These are phyloP conservation scores for Steinernema hermaphroditum DNA, from an alignment of 2,888 invertebrate species.

Conservation along the genomic window DNA sequence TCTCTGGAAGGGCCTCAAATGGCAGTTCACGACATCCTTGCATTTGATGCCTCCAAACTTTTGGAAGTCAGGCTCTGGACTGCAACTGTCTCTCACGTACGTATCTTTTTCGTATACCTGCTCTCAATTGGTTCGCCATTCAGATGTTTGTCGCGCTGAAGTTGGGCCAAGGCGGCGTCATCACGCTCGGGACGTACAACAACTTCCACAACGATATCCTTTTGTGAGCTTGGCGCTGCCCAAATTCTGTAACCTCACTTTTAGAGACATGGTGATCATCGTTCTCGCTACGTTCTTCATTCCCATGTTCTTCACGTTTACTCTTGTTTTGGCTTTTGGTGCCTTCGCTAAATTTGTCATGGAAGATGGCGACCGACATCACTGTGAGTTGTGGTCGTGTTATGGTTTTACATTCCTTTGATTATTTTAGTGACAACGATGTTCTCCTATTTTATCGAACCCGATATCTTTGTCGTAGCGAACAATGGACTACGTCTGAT, in stretches of 20 bases:
- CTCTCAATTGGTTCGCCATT: background rate
- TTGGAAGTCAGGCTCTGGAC: background rate
- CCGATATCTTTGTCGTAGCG: background rate
- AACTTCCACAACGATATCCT: conserved; percentile 17
- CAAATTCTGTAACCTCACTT: background rate
- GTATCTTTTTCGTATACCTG: background rate
- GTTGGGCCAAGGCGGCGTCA: conserved; percentile 8
- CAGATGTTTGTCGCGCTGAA: background rate
- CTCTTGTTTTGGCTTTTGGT: background rate
- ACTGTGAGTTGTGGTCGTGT: background rate
- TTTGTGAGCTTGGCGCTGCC: background rate
- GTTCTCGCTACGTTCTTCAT: background rate
- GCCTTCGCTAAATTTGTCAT: background rate
- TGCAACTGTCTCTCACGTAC: background rate
- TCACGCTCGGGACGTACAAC: conserved; percentile 1
- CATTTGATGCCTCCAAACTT: background rate
- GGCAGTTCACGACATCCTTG: background rate
- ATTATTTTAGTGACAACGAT: background rate
- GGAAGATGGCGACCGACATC: too few relatives aligned
- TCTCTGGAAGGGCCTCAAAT: background rate
- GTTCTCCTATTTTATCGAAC: background rate
- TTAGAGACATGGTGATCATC: conserved; percentile 5
- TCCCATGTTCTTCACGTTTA: background rate
- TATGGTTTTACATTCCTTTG: background rate
- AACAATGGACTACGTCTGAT: background rate